phyloP scores from a whole-genome alignment of 1,140 invertebrate genomes.

The Leptopilina clavipes region DNA sequence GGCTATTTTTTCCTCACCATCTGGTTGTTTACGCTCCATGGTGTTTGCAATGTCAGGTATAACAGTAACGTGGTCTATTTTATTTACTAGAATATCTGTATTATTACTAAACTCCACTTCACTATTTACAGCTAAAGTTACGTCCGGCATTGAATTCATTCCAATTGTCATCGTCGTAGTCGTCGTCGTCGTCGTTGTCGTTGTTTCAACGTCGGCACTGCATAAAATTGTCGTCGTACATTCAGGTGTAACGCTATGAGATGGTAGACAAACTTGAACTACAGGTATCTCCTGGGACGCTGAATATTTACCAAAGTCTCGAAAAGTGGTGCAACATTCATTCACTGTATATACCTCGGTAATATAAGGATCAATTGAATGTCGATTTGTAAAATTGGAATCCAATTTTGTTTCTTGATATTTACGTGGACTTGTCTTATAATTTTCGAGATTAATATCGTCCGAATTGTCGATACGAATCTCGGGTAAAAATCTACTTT shows the following conservation, averaged over 20 bases:
- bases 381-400: constrained; percentile 39
- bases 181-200: constrained; percentile 58
- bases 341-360: constrained; percentile 47
- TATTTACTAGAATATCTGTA: constrained; percentile 27
- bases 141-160: constrained; percentile 66
- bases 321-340: constrained; percentile 53
- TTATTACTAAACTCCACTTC: constrained; percentile 47
- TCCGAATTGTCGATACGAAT: constrained; percentile 66
- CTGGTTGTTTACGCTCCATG: constrained; percentile 68
- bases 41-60: constrained; percentile 73
- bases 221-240: constrained; percentile 60
- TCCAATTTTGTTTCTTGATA: constrained; percentile 64
- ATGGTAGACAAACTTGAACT: constrained; percentile 36
- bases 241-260: constrained; percentile 47
- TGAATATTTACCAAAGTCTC: constrained; percentile 49
- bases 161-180: constrained; percentile 61
- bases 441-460: constrained; percentile 69
- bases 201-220: constrained; percentile 67
- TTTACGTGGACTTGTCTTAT: constrained; percentile 68
- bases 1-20: constrained; percentile 69
- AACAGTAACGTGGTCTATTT: constrained; percentile 53
- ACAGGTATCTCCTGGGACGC: constrained; percentile 7
- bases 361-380: constrained; percentile 37
- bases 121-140: constrained; percentile 67
- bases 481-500: constrained; percentile 60